A percentile compares a stretch with the other conserved stretches of the same genome.
These are phyloP conservation scores for Drosophila busckii DNA, from an alignment of 1,140 invertebrate genomes.

Conservation along the genomic window DNA sequence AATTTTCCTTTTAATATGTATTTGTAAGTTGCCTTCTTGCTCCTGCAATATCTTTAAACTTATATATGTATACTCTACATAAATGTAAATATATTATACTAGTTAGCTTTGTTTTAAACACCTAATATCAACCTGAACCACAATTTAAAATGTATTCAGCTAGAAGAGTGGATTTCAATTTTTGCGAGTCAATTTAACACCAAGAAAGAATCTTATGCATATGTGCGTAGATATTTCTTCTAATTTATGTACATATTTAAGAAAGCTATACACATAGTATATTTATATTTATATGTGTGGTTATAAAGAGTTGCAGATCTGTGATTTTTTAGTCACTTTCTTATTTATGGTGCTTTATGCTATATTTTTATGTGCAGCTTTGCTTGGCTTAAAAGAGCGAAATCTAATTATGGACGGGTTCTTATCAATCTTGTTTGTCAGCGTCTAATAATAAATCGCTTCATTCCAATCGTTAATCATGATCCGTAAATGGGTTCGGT, in stretches of 20 bases:
- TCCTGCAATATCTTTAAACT: slow-evolving; percentile 10
- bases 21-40: slow-evolving; percentile 20
- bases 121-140: slow-evolving; percentile 65
- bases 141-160: slow-evolving; percentile 30
- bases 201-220: too few species aligned
- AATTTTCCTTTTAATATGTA: slow-evolving; percentile 22
- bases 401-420: slow-evolving; percentile 78
- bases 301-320: background rate
- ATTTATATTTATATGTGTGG: background rate
- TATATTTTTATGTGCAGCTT: slow-evolving; percentile 7
- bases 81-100: slow-evolving; percentile 36
- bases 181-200: background rate
- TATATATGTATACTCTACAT: slow-evolving; percentile 15
- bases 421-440: slow-evolving; percentile 77
- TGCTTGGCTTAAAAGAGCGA: slow-evolving; percentile 50
- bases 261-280: background rate
- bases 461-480: slow-evolving; percentile 17
- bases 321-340: slow-evolving; percentile 6
- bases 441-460: slow-evolving; percentile 33
- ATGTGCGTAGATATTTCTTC: too few species aligned
- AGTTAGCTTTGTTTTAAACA: slow-evolving; percentile 49
- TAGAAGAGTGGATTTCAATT: slow-evolving; percentile 20
- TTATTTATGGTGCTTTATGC: slow-evolving; percentile 25
- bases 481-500: slow-evolving; percentile 13
- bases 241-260: too few species aligned